Evolutionary conservation across 2,888 invertebrate genomes (phyloP), one percentile per base, ranked within the genome.

Genomic region (Siphlonurus alternatus): DNA sequence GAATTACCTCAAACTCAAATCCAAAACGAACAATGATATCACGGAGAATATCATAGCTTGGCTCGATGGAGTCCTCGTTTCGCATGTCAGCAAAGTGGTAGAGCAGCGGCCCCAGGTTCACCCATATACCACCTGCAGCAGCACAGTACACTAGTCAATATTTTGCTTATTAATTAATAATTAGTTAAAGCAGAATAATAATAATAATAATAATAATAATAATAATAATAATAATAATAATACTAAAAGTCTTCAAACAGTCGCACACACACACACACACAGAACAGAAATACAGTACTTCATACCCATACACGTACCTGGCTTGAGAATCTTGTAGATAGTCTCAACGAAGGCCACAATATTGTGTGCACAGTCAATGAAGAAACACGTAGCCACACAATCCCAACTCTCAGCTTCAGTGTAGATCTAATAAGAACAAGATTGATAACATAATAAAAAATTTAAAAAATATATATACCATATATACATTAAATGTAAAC

Each of bases 351-450:
- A 98, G 71, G 90, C 88, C 2, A 97, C 88, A 20, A 98, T 87
- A 75, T 99, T 99, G 66, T 92, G 90, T 0, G 97, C 97, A 72
- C 99, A 99, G 77, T 99, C 99, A 64, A 99, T 91, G 76, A 99
- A 99, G 78, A 99, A 99, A 70, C 97, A 96, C 0, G 97, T 95
- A 0, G 93, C 91, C 0, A 99, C 86, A 73, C 93, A 94, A 72
- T 95, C 86, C 89, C 95, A 96, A 62, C 84, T 81, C 66, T 87
- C 83, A 59, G 77, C 71, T 54, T 82, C 81, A 1, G 80, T 84
- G 73, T 89, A 89, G 1, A 86, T 82, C 85, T 85, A 71, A 69
- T 67, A 25, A 25, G 54, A 64, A 38, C 56, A 56, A 63, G 25
- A 20, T 53, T 18, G 22, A n/a, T n/a, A n/a, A n/a, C n/a, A n/a